phyloP scores from a whole-genome alignment of 2,113 vertebrate genomes.

The Tamias sibiricus region DNA sequence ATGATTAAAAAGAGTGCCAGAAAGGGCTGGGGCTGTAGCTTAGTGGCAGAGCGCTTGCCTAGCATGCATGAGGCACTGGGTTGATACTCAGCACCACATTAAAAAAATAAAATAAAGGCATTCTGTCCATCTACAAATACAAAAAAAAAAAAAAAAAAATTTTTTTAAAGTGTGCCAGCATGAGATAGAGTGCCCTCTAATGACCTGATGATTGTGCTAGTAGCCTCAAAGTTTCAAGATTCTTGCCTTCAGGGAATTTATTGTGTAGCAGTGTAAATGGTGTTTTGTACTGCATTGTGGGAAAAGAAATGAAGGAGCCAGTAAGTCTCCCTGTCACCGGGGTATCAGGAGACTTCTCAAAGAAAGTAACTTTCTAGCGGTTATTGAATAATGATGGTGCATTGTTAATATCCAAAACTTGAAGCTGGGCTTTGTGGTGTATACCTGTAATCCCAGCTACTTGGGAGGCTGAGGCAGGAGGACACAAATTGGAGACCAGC shows the following conservation, averaged over 20 bases:
- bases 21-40: no score
- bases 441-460: not conserved
- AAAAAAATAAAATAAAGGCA: no score
- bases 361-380: not conserved
- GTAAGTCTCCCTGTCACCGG: not conserved
- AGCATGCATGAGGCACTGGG: no score
- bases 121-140: no score
- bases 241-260: not conserved
- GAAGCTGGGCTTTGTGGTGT: not conserved
- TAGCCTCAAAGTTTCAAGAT: not conserved
- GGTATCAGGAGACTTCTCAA: not conserved
- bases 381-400: not conserved
- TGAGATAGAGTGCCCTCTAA: not conserved
- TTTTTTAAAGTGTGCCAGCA: not conserved
- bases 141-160: no score
- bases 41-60: no score
- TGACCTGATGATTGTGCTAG: not conserved
- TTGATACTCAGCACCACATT: no score
- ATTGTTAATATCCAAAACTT: not conserved
- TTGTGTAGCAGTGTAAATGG: not conserved
- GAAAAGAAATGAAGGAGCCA: not conserved
- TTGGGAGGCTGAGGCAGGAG: not conserved
- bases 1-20: not conserved
- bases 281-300: not conserved
- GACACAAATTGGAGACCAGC: no score